Percentiles rank a stretch among this genome's conserved stretches.
Conservation (phyloP, 2,113 vertebrate genomes). For the Aspidoscelis tigris region DNA sequence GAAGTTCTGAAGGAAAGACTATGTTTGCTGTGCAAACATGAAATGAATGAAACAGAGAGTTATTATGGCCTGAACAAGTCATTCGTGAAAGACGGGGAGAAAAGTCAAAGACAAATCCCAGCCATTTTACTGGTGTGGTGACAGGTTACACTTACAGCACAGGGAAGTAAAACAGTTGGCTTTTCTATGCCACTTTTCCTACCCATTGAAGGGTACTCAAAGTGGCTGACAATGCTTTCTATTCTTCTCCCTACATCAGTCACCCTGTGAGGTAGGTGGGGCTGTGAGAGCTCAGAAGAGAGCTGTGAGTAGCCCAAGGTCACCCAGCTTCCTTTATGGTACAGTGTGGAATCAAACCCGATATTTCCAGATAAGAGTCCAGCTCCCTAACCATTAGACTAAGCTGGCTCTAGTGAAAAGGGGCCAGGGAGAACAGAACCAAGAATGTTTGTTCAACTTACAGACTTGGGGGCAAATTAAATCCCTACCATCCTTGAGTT, state of each 20-base stretch:
- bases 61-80: conserved; percentile 30
- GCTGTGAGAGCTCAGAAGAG: no score
- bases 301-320: no score
- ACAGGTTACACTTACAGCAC: conserved; percentile 17
- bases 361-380: no score
- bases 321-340: no score
- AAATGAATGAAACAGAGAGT: conserved; percentile 21
- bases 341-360: no score
- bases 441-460: neutral
- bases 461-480: conserved; percentile 17
- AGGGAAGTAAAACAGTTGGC: neutral
- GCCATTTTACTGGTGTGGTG: conserved; percentile 12
- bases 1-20: conserved; percentile 26
- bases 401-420: neutral
- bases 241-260: no score
- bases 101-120: conserved; percentile 40
- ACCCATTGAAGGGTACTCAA: no score
- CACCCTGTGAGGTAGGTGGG: no score
- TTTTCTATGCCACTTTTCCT: no score
- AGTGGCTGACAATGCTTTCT: no score
- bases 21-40: neutral
- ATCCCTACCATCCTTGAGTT: conserved; percentile 9
- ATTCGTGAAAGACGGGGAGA: conserved; percentile 35
- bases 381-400: no score
- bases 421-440: neutral